These are phyloP conservation scores for Mycalesis mineus DNA, from an alignment of 2,888 invertebrate genomes.

Conservation along the genomic window DNA sequence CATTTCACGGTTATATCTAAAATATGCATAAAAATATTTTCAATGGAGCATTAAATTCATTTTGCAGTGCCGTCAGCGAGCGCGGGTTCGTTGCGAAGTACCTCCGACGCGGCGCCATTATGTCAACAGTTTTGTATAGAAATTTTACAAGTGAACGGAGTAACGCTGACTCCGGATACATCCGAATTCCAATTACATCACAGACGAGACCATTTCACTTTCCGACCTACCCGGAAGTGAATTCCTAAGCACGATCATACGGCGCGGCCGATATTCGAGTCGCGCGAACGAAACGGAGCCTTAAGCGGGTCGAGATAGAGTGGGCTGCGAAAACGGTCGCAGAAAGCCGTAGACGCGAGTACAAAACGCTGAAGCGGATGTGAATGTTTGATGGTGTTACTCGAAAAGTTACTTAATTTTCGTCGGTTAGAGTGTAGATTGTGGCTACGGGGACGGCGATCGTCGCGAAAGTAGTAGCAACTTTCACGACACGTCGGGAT, in stretches of 20 bases:
- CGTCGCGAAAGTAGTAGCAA: conserved; percentile 76
- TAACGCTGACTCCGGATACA: conserved; percentile 75
- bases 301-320: conserved; percentile 45
- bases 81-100: conserved; percentile 46
- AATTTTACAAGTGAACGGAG: conserved; percentile 74
- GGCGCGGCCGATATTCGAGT: conserved; percentile 62
- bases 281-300: conserved; percentile 46
- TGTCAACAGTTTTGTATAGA: conserved; percentile 71
- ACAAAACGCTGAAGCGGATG: conserved; percentile 73
- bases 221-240: conserved; percentile 78
- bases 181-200: conserved; percentile 79
- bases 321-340: conserved; percentile 35
- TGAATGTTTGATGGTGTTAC: conserved; percentile 57
- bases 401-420: conserved; percentile 67
- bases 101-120: conserved; percentile 54
- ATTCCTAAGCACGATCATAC: conserved; percentile 77
- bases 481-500: conserved; percentile 73
- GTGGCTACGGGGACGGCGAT: conserved; percentile 46
- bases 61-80: conserved; percentile 43
- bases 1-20: conserved; percentile 33
- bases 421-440: conserved; percentile 64
- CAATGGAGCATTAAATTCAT: conserved; percentile 30
- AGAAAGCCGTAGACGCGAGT: conserved; percentile 61
- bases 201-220: conserved; percentile 78
- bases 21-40: conserved; percentile 33